Evolutionary conservation across 2,797 vertebrate species (phyloP), one percentile per base, ranked within the genome.

Genomic region (Fundulus diaphanus): DNA sequence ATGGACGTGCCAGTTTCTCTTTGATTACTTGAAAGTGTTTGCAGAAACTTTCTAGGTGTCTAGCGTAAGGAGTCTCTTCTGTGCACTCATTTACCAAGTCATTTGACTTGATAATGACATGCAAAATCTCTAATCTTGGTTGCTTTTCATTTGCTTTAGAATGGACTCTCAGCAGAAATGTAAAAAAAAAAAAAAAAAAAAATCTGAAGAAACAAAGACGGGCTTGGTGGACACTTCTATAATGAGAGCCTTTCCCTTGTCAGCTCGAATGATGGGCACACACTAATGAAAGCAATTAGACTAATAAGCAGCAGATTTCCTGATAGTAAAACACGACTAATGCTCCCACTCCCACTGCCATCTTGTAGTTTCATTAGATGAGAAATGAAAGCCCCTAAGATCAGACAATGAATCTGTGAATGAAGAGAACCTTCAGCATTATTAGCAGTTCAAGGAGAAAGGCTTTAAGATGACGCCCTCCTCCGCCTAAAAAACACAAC

Each of bases 281-380:
- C 80, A 80, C 84, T 89, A 89, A 91, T 83, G 31, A 90, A 84
- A 85, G 81, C 82, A 90, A 93, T 92, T 92, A 90, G 49, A 74
- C 76, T 90, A 91, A 93, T 88, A 88, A 89, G 83, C 70, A 84
- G 73, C 75, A 81, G 80, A 78, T 85, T 88, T 79, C 89, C 79
- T 89, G 73, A 90, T 83, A 77, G 74, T 63, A 75, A 85, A 83
- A 72, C 82, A 87, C n/a, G n/a, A 68, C 80, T 82, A 78, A 84
- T 73, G 79, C 78, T 78, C 52, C 77, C 71, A 67, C 63, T 42
- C 74, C 68, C 66, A 69, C 77, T 78, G 73, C 75, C 67, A 80
- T 80, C 74, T 75, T 80, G 56, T 68, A 44, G 29, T 86, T 91
- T 89, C 78, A 89, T 88, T 84, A 89, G 71, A 87, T 68, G 78